Percentiles rank a stretch among this genome's conserved stretches.
Conservation (phyloP, 2,888 invertebrate genomes). For the Ditylenchus weischeri region DNA sequence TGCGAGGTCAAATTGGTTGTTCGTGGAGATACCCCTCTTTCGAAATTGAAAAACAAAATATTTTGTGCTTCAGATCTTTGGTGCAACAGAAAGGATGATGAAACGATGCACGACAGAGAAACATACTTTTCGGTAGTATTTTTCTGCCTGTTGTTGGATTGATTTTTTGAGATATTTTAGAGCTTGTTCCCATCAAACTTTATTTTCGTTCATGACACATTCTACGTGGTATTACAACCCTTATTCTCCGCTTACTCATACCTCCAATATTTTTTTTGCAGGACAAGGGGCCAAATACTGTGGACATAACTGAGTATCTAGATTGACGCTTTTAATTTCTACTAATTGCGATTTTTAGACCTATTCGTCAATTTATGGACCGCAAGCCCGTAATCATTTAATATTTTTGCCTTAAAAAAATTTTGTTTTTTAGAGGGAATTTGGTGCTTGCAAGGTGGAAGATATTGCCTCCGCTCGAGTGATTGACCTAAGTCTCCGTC, state of each 20-base stretch:
- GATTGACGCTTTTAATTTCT: conserved; percentile 12
- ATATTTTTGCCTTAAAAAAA: too few species aligned
- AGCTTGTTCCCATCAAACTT: conserved; percentile 71
- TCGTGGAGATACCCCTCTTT: conserved; percentile 70
- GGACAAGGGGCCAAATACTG: conserved; percentile 67
- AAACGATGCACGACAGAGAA: conserved; percentile 28
- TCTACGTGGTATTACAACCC: conserved; percentile 66
- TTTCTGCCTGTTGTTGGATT: not conserved
- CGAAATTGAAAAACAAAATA: conserved; percentile 74
- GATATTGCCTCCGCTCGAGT: conserved; percentile 55
- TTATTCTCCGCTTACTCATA: too few species aligned
- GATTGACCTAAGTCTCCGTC: conserved; percentile 64
- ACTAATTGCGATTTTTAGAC: conserved; percentile 43
- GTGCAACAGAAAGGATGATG: conserved; percentile 46
- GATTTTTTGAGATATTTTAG: conserved; percentile 60
- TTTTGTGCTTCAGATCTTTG: conserved; percentile 71
- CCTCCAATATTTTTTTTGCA: too few species aligned
- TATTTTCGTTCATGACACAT: conserved; percentile 75
- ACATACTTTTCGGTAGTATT: conserved; percentile 34
- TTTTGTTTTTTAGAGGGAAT: conserved; percentile 32
- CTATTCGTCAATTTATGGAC: conserved; percentile 69
- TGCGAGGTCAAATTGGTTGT: conserved; percentile 59
- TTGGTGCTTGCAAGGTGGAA: conserved; percentile 64
- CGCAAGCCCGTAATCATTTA: conserved; percentile 34
- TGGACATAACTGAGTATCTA: conserved; percentile 68